phyloP scores from a whole-genome alignment of 2,797 vertebrate genomes.

The Tragopan temminckii region DNA sequence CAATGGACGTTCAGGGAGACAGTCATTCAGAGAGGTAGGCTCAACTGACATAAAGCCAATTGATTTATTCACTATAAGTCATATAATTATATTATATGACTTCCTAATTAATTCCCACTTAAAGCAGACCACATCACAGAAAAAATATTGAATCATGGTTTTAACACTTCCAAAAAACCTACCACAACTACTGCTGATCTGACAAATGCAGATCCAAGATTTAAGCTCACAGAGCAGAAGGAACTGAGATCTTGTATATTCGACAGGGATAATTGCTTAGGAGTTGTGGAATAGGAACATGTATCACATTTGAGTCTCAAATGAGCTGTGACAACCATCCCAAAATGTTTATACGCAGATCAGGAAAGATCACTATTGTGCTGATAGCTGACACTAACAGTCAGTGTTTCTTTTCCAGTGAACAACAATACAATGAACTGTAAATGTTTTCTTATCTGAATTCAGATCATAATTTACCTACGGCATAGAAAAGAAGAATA shows the following conservation, averaged over 20 bases:
- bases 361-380: neutral
- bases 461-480: neutral
- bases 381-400: neutral
- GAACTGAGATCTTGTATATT: neutral
- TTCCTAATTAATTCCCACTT: neutral
- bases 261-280: neutral
- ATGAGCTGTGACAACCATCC: neutral
- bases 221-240: neutral
- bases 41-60: neutral
- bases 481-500: neutral
- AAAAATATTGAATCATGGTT: neutral
- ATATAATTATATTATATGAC: too few relatives aligned
- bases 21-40: neutral
- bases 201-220: neutral
- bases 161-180: neutral
- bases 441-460: neutral
- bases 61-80: neutral
- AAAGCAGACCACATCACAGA: neutral
- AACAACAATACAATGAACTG: neutral
- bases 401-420: neutral
- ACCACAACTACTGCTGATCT: neutral
- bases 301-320: neutral
- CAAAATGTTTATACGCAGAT: neutral
- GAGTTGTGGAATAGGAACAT: neutral
- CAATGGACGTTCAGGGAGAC: neutral